These are phyloP conservation scores for Thaleichthys pacificus DNA, from an alignment of 2,797 vertebrate genomes.

Conservation along the genomic window DNA sequence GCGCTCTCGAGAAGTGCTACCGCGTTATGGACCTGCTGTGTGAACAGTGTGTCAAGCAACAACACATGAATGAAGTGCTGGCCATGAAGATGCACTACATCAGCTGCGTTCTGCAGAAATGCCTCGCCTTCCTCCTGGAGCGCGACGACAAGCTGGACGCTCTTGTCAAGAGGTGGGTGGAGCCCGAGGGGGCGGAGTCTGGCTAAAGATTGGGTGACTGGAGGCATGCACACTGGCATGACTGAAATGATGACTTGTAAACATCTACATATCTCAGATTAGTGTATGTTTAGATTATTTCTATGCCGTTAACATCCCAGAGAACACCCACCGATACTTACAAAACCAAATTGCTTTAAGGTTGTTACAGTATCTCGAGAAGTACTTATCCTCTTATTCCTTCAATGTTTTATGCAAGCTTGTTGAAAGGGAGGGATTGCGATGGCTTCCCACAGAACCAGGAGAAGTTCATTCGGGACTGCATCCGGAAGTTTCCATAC, in stretches of 20 bases:
- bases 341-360: too few species aligned
- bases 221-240: background rate
- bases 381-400: too few species aligned
- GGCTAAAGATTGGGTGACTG: background rate
- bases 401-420: constrained; percentile 56
- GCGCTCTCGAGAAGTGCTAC: constrained; percentile 87
- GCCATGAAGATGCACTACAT: constrained; percentile 97
- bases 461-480: constrained; percentile 85
- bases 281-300: background rate
- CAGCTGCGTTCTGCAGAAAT: constrained; percentile 92
- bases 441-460: constrained; percentile 85
- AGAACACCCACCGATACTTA: background rate
- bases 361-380: too few species aligned
- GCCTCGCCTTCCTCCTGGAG: constrained; percentile 84
- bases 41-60: constrained; percentile 87
- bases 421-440: constrained; percentile 82
- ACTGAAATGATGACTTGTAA: background rate
- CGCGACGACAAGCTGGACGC: constrained; percentile 85
- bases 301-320: background rate
- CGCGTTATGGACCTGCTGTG: constrained; percentile 90
- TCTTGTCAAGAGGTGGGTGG: constrained; percentile 80
- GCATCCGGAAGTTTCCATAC: constrained; percentile 86
- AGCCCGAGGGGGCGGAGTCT: background rate
- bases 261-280: background rate
- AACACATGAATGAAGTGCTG: constrained; percentile 86